Percentiles rank a stretch among this genome's conserved stretches.
Conservation (phyloP, 2,888 invertebrate species). For the Heliconius aoede region DNA sequence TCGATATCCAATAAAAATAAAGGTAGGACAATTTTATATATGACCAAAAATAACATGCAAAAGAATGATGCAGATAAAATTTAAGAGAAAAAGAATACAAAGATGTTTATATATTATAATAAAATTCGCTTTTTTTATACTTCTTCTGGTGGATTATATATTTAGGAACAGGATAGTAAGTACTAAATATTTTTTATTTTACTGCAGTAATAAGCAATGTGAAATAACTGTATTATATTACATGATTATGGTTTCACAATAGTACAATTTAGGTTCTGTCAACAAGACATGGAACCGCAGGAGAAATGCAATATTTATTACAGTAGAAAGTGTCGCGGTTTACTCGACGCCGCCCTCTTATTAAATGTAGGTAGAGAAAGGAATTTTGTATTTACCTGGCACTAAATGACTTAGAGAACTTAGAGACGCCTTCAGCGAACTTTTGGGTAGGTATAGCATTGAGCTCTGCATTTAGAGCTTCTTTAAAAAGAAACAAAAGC, state of each 20-base stretch:
- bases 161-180: too few species aligned
- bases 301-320: constrained; percentile 61
- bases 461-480: too few species aligned
- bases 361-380: constrained; percentile 62
- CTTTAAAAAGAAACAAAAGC: too few species aligned
- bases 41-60: constrained; percentile 1
- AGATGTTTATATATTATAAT: not conserved
- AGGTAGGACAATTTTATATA: constrained; percentile 34
- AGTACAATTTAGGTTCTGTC: constrained; percentile 27
- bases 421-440: too few species aligned
- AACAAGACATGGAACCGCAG: constrained; percentile 54
- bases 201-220: not conserved
- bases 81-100: not conserved
- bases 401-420: too few species aligned
- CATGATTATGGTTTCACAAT: constrained; percentile 27
- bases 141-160: too few species aligned
- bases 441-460: too few species aligned
- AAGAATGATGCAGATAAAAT: not conserved
- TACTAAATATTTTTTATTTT: not conserved
- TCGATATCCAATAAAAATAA: constrained; percentile 18
- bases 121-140: not conserved
- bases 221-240: not conserved
- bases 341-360: constrained; percentile 62
- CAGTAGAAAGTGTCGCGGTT: constrained; percentile 73
- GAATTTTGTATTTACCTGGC: not conserved